Conservation (phyloP, 2,888 invertebrate species). For the Mimumesa dahlbomi region DNA sequence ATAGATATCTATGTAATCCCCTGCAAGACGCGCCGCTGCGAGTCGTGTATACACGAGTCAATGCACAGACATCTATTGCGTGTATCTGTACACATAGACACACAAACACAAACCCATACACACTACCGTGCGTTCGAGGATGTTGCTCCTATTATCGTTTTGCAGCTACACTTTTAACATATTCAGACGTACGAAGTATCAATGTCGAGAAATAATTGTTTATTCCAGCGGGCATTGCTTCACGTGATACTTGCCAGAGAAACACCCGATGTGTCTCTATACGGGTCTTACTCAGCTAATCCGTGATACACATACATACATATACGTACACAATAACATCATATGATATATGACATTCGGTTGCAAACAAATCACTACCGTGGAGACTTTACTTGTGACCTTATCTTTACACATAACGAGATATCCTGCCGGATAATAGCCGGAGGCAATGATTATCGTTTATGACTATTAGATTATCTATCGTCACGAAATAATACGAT, state of each 20-base stretch:
- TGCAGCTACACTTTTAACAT: slow-evolving; percentile 17
- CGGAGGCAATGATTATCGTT: slow-evolving; percentile 28
- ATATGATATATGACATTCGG: slow-evolving; percentile 18
- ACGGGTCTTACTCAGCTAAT: slow-evolving; percentile 31
- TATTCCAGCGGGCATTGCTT: slow-evolving; percentile 21
- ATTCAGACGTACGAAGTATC: not conserved
- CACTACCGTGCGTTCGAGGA: slow-evolving; percentile 17
- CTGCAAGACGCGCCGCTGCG: slow-evolving; percentile 44
- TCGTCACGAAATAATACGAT: too few species aligned
- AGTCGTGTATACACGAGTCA: slow-evolving; percentile 49
- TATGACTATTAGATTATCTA: slow-evolving; percentile 25
- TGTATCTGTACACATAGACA: slow-evolving; percentile 21
- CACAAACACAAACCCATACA: too few species aligned
- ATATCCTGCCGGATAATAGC: slow-evolving; percentile 11
- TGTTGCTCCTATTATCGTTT: slow-evolving; percentile 16
- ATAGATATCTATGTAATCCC: slow-evolving; percentile 55
- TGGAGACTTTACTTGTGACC: slow-evolving; percentile 6
- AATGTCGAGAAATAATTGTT: slow-evolving; percentile 37
- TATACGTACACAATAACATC: not conserved
- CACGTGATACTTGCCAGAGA: slow-evolving; percentile 1
- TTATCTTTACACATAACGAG: slow-evolving; percentile 32
- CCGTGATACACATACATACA: not conserved
- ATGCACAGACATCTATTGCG: slow-evolving; percentile 50
- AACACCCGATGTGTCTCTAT: slow-evolving; percentile 28
- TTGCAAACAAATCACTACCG: slow-evolving; percentile 42